Percentiles rank a stretch among this genome's conserved stretches.
phyloP scores from a whole-genome alignment of 2,888 invertebrate genomes.

The Andrena marginata region DNA sequence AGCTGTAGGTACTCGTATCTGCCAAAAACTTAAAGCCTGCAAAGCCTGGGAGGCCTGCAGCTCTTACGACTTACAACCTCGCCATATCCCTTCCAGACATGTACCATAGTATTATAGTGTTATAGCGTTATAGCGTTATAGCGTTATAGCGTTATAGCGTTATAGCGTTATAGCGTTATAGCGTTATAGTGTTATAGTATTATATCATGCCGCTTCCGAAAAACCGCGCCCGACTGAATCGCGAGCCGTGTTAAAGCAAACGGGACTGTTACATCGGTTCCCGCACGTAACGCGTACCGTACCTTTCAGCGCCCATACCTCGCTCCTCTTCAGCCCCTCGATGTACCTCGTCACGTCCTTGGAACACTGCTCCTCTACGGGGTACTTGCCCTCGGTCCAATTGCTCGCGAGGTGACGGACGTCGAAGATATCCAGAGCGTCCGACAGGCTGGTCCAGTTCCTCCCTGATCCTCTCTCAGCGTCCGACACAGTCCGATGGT shows the following conservation, averaged over 20 bases:
- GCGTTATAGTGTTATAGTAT: no score
- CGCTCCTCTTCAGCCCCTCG: conserved; percentile 77
- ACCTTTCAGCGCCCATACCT: conserved; percentile 84
- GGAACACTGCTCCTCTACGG: conserved; percentile 75
- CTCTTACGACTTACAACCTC: no score
- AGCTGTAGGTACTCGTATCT: no score
- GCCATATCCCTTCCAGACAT: no score
- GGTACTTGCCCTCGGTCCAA: conserved; percentile 85
- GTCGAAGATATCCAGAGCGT: conserved; percentile 80
- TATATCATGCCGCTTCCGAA: no score
- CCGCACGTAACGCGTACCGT: conserved; percentile 46
- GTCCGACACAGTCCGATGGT: conserved; percentile 73
- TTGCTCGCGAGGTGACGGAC: conserved; percentile 82
- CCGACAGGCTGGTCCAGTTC: conserved; percentile 80
- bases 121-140: no score
- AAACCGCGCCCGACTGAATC: neutral
- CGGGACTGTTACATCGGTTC: conserved; percentile 1
- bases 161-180: no score
- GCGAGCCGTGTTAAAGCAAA: neutral
- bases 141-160: no score
- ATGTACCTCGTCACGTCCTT: conserved; percentile 80
- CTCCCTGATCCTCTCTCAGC: conserved; percentile 5
- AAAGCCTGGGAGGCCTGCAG: no score
- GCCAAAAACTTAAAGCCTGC: no score
- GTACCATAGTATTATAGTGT: no score